Evolutionary conservation across 92 coral and sea anemone genomes (phyloP), one percentile per base, ranked within the genome.

Genomic region (Pocillopora grandis): DNA sequence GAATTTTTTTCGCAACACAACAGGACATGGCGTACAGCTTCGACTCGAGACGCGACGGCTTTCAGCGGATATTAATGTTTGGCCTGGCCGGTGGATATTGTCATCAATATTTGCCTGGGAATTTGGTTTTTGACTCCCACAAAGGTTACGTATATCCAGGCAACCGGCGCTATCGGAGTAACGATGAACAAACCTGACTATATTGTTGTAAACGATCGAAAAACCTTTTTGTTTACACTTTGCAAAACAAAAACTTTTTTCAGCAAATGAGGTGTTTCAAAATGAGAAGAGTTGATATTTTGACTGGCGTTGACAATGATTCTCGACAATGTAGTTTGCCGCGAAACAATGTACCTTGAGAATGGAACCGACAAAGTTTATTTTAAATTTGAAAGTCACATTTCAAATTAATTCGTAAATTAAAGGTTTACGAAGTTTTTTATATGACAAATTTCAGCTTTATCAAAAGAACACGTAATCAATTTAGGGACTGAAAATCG

Each of bases 41-140:
- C 66, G 33, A 58, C 69, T 58, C 35, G 19, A 81, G 71, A 66
- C 77, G 70, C 70, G 77, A 35, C 77, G 77, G 77, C 77, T 81
- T 81, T 57, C 35, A 59, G 64, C 77, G 85, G 85, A 70, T 81
- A 81, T 81, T 81, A 66, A 31, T 70, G 77, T 81, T 81, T 58
- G 37, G 85, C 56, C 19, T 70, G 60, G 58, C 31, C 10, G 58
- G 62, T 16, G 59, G 85, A 81, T 81, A 81, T 81, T 81, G 85
- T 70, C 77, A 58, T 59, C 61, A 70, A 81, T 71, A 81, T 81
- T 81, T 81, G 77, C 69, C 63, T 14, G 27, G 20, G 72, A 70
- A 59, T 71, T 70, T 60, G 20, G 13, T 71, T 81, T 71, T 71
- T 81, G 37, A 68, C 70, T 81, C 61, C 48, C 77, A n/a, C 58